These are phyloP conservation scores for Emydura subglobosa DNA, from an alignment of 2,113 vertebrate genomes.

Conservation along the genomic window DNA sequence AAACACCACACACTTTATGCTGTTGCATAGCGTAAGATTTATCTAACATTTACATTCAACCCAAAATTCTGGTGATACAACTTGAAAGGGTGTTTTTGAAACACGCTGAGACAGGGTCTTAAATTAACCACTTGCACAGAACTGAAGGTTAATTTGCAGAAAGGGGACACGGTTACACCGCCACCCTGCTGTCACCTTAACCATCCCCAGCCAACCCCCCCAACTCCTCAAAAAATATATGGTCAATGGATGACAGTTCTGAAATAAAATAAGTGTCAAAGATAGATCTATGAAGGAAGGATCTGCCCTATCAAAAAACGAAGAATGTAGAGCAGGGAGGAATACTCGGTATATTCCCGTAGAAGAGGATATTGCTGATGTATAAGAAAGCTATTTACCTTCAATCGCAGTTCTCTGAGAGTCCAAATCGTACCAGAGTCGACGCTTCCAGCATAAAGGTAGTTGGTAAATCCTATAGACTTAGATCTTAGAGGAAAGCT, in stretches of 20 bases:
- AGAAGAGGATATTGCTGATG: slow-evolving; percentile 6
- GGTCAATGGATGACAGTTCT: background rate
- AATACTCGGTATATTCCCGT: background rate
- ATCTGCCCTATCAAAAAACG: background rate
- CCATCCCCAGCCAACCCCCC: background rate
- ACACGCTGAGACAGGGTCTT: background rate
- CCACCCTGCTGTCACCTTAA: background rate
- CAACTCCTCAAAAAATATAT: background rate
- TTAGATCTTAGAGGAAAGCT: fast-evolving
- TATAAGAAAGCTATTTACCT: background rate
- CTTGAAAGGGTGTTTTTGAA: background rate
- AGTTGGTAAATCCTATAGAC: fast-evolving
- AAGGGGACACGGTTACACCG: background rate
- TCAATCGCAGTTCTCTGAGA: background rate
- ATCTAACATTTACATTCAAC: background rate
- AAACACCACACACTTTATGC: background rate
- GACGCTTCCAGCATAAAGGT: background rate
- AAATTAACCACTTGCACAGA: background rate
- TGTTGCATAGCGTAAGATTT: background rate
- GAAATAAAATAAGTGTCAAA: slow-evolving; percentile 21
- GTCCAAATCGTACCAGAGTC: background rate
- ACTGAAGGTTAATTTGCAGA: background rate
- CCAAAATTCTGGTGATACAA: background rate
- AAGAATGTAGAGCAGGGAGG: background rate
- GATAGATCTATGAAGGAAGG: slow-evolving; percentile 22